A percentile compares a stretch with the other conserved stretches of the same genome.
phyloP scores from a whole-genome alignment of 2,113 vertebrate genomes.

The Heterotilapia buettikoferi region DNA sequence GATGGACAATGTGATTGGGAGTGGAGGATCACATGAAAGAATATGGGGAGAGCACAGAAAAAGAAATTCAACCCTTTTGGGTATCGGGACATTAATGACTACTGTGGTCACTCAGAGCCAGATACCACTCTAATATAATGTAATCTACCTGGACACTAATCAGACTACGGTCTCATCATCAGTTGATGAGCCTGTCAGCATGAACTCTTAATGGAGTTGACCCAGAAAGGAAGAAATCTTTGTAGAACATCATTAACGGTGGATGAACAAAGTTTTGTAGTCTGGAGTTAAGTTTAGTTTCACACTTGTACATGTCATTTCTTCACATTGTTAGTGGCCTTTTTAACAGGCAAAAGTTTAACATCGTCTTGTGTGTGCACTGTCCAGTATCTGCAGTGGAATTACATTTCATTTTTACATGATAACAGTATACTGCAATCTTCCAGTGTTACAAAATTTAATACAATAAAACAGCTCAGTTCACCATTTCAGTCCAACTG shows the following conservation, averaged over 20 bases:
- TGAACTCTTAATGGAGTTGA: slow-evolving; percentile 51
- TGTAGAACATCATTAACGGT: background rate
- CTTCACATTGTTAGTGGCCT: background rate
- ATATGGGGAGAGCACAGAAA: background rate
- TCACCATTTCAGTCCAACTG: background rate
- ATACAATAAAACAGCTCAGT: background rate
- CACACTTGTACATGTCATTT: background rate
- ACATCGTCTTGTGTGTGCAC: background rate
- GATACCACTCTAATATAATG: slow-evolving; percentile 23
- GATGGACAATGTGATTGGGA: slow-evolving; percentile 48
- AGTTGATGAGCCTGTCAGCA: slow-evolving; percentile 27
- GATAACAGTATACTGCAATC: background rate
- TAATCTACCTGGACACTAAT: slow-evolving; percentile 56
- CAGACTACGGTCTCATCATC: slow-evolving; percentile 27
- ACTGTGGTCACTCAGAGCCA: slow-evolving; percentile 42
- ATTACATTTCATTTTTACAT: background rate
- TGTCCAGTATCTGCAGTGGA: background rate
- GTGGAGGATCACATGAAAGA: background rate
- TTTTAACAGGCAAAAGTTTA: background rate
- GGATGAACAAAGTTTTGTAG: background rate
- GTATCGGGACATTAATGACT: slow-evolving; percentile 54
- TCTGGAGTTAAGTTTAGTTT: background rate
- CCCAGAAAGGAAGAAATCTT: slow-evolving; percentile 45
- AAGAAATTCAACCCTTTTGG: slow-evolving; percentile 49
- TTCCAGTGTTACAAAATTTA: background rate